A percentile compares a stretch with the other conserved stretches of the same genome.
phyloP scores from a whole-genome alignment of 2,113 vertebrate genomes.

The Corythoichthys intestinalis region DNA sequence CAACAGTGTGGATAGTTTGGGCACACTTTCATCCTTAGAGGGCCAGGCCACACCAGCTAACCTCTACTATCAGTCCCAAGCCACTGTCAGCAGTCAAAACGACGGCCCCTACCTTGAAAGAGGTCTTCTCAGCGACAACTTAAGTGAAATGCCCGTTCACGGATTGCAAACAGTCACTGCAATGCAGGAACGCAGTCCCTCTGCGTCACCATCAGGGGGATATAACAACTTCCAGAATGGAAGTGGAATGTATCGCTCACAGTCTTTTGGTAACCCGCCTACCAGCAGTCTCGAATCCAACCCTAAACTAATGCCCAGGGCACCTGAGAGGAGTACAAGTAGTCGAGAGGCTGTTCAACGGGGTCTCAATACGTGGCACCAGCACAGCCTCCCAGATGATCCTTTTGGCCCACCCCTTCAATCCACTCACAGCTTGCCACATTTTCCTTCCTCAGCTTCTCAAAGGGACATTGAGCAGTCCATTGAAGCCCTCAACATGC shows the following conservation, averaged over 20 bases:
- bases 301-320: conserved; percentile 74
- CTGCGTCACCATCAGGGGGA: conserved; percentile 57
- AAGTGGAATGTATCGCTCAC: conserved; percentile 75
- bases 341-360: conserved; percentile 94
- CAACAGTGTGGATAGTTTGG: conserved; percentile 89
- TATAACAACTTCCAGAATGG: conserved; percentile 71
- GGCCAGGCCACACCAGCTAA: conserved; percentile 78
- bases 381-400: conserved; percentile 77
- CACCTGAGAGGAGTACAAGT: conserved; percentile 82
- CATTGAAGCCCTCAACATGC: conserved; percentile 89
- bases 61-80: conserved; percentile 69
- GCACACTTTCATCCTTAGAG: conserved; percentile 85
- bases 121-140: conserved; percentile 40
- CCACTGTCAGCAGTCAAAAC: conserved; percentile 67
- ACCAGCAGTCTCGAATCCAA: conserved; percentile 59
- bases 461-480: conserved; percentile 91
- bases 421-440: conserved; percentile 79
- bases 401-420: conserved; percentile 72
- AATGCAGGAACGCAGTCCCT: conserved; percentile 75
- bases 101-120: conserved; percentile 63
- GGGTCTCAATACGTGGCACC: conserved; percentile 89
- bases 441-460: conserved; percentile 81
- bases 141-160: conserved; percentile 63
- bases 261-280: conserved; percentile 77
- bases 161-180: conserved; percentile 76